Conservation (phyloP, 2,113 vertebrate species). For the Paracanthobrama guichenoti region DNA sequence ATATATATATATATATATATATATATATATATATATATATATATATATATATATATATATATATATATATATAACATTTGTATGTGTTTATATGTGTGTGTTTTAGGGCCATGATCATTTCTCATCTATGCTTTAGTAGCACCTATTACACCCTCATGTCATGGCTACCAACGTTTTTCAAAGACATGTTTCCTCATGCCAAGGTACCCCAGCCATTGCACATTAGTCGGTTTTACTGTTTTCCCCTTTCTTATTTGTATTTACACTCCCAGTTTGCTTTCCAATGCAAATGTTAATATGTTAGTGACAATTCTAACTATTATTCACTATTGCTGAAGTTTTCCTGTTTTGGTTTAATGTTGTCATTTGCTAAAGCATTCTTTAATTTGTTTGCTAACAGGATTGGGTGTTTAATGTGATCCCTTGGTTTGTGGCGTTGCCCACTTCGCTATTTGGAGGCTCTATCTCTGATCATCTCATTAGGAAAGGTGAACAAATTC, state of each 20-base stretch:
- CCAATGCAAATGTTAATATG: background rate
- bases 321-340: background rate
- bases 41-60: too few relatives aligned
- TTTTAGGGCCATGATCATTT: conserved; percentile 82
- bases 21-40: too few relatives aligned
- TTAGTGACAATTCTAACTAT: background rate
- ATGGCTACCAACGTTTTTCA: conserved; percentile 92
- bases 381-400: conserved; percentile 66
- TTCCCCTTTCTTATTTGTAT: background rate
- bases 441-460: conserved; percentile 78
- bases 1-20: too few relatives aligned
- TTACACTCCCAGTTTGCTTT: background rate
- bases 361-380: background rate
- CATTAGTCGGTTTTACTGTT: background rate
- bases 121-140: conserved; percentile 80
- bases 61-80: background rate
- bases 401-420: conserved; percentile 87
- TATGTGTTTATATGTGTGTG: conserved; percentile 20
- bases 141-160: conserved; percentile 83
- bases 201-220: conserved; percentile 69
- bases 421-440: conserved; percentile 88
- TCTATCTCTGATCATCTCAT: conserved; percentile 84
- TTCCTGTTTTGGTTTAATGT: conserved; percentile 12
- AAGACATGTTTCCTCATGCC: conserved; percentile 82
- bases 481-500: conserved; percentile 73